These are phyloP conservation scores for Melinaea menophilus DNA, from an alignment of 2,888 invertebrate genomes.

Conservation along the genomic window DNA sequence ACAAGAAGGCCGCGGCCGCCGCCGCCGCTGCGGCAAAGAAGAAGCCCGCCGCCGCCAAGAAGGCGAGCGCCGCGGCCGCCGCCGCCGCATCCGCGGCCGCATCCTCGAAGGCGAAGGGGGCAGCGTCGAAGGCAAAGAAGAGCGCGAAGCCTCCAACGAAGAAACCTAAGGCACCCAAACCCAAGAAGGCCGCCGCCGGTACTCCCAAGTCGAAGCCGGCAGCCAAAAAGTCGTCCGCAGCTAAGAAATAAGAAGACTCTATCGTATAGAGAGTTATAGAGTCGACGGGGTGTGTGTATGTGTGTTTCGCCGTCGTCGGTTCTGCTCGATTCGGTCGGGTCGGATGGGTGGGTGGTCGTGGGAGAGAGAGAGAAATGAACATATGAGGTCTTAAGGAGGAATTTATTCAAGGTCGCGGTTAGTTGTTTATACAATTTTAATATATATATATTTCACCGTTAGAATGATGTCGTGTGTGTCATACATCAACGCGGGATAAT, in stretches of 20 bases:
- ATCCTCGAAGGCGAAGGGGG: constrained; percentile 35
- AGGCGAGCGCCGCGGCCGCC: constrained; percentile 37
- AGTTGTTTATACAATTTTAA: no score
- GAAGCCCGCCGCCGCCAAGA: constrained; percentile 26
- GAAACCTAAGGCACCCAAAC: constrained; percentile 57
- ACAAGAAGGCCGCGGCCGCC: constrained; percentile 33
- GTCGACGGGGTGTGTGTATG: constrained; percentile 12
- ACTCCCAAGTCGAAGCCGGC: constrained; percentile 36
- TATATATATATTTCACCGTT: no score
- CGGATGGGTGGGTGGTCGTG: constrained; percentile 5
- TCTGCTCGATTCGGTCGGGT: constrained; percentile 2
- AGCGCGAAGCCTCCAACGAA: constrained; percentile 51
- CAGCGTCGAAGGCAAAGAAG: constrained; percentile 50
- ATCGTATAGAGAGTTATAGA: constrained; percentile 3
- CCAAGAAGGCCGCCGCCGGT: constrained; percentile 45
- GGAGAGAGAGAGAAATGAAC: no score
- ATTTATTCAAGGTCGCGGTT: no score
- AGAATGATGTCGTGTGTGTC: no score
- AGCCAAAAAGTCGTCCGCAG: constrained; percentile 35
- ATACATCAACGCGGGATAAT: no score
- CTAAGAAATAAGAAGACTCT: constrained; percentile 34
- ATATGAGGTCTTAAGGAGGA: no score
- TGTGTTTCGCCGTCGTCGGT: constrained; percentile 15
- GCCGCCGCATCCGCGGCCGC: constrained; percentile 34
- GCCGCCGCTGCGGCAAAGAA: constrained; percentile 33